Evolutionary conservation across 2,113 vertebrate species (phyloP), one percentile per base, ranked within the genome.

Genomic region (Coptodon bakossiorum): DNA sequence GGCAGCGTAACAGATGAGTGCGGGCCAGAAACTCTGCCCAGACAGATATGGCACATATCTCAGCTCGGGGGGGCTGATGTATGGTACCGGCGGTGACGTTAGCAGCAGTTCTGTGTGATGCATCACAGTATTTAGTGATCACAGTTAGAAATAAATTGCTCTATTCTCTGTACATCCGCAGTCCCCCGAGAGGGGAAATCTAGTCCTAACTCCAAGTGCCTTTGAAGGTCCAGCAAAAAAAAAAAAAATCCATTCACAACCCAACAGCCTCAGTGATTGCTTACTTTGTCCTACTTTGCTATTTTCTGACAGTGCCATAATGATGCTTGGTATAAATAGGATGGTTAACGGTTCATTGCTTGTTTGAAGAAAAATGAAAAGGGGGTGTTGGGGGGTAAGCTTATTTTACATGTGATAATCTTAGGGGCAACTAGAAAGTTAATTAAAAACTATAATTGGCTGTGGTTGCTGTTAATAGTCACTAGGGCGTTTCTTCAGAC

Each of bases 381-480:
- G 86, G 83, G 88, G 91, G 87, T 66, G 88, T 84, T 88, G 24
- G 81, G 88, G 86, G 80, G 93, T 91, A 93, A 93, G 95, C 95
- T 96, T 96, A 96, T 96, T 97, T 96, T 96, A 95, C 95, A 95
- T 95, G 95, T 92, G 95, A 96, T 96, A 96, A 97, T 96, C 96
- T 96, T 92, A 95, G 89, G 93, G 95, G 94, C 94, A 96, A 96
- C 95, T 95, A 96, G 94, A 95, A 96, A 97, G 95, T 97, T 97
- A 97, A 97, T 97, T 97, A 96, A 97, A 97, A 97, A 95, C 95
- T 96, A 96, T 97, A 97, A 97, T 96, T 97, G 96, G 94, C 95
- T 95, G 91, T 95, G 96, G 94, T 95, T 94, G 89, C 93, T 95
- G 92, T 95, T 96, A 96, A 96, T 95, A 96, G 94, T 95, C 94